A percentile compares a stretch with the other conserved stretches of the same genome.
phyloP scores from a whole-genome alignment of 1,140 invertebrate species.

The Carcinoscorpius rotundicauda region DNA sequence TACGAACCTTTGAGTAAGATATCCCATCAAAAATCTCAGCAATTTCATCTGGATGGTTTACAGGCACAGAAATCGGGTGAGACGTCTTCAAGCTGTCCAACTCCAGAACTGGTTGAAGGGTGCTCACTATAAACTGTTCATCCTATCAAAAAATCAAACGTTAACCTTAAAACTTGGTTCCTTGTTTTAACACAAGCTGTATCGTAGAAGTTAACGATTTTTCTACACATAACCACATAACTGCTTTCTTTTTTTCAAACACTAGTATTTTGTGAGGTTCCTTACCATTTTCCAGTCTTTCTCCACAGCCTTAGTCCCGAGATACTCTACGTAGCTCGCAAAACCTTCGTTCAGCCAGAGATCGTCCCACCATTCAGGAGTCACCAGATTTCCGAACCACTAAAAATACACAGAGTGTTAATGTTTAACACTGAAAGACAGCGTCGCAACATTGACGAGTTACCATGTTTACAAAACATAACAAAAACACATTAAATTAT shows the following conservation, averaged over 20 bases:
- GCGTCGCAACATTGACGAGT: too few species aligned
- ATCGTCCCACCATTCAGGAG: conserved; percentile 72
- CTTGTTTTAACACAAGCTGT: too few species aligned
- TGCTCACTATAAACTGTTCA: conserved; percentile 63
- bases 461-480: too few species aligned
- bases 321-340: conserved; percentile 71
- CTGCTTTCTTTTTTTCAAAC: too few species aligned
- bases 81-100: conserved; percentile 75
- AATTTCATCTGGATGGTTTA: conserved; percentile 79
- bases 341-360: conserved; percentile 89
- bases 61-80: conserved; percentile 78
- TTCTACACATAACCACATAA: too few species aligned
- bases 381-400: conserved; percentile 69
- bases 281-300: conserved; percentile 48
- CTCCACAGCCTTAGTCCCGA: conserved; percentile 54
- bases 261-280: too few species aligned
- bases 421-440: not conserved
- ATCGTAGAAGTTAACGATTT: too few species aligned
- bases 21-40: conserved; percentile 88
- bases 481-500: too few species aligned
- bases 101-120: conserved; percentile 66
- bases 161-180: too few species aligned
- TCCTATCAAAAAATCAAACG: conserved; percentile 39
- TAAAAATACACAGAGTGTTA: conserved; percentile 6
- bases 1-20: conserved; percentile 71